Conservation (phyloP, 2,888 invertebrate genomes). For the Leucophenga montana region DNA sequence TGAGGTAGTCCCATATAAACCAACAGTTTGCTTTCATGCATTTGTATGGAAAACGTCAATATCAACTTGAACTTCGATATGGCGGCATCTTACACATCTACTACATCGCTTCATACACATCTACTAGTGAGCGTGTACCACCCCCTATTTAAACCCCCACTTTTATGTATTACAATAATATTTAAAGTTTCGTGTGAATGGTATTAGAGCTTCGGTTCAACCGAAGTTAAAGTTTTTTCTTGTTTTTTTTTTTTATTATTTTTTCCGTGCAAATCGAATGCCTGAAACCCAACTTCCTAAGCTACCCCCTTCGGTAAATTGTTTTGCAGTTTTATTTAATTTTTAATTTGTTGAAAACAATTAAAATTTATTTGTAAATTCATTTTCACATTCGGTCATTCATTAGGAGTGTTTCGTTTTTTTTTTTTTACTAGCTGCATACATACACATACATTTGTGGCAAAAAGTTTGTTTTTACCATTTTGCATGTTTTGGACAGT, state of each 20-base stretch:
- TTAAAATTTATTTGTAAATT: constrained; percentile 64
- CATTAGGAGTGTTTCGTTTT: constrained; percentile 7
- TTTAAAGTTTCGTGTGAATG: no score
- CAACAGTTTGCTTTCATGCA: no score
- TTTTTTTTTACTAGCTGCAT: constrained; percentile 3
- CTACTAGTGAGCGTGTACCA: no score
- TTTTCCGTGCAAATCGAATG: background rate
- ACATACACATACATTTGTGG: constrained; percentile 45
- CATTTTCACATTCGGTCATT: background rate
- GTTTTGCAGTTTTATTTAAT: constrained; percentile 45
- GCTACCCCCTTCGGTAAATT: background rate
- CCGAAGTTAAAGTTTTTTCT: no score
- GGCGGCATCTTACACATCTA: no score
- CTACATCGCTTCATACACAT: no score
- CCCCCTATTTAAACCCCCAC: no score
- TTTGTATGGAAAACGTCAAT: no score
- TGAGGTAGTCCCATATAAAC: no score
- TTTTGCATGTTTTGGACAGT: constrained; percentile 32
- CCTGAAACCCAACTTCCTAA: background rate
- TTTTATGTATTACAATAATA: no score
- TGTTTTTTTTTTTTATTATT: constrained; percentile 12
- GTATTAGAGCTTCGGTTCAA: no score
- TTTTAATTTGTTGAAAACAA: constrained; percentile 64
- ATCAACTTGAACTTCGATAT: no score
- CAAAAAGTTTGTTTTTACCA: constrained; percentile 33